Conservation (phyloP, 2,888 invertebrate genomes). For the Norana najaformis region DNA sequence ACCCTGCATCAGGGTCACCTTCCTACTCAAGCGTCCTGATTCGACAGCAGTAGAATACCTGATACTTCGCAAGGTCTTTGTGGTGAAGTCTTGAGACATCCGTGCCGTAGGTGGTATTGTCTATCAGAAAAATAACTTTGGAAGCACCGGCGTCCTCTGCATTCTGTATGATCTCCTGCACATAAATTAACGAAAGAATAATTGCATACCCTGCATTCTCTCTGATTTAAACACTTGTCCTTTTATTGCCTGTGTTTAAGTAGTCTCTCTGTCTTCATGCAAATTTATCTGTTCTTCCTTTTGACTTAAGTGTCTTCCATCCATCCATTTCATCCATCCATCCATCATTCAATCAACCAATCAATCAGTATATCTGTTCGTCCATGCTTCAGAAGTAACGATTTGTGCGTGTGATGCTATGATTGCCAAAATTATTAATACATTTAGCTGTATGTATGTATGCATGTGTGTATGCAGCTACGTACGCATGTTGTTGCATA, state of each 20-base stretch:
- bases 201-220: not conserved
- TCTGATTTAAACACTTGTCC: not conserved
- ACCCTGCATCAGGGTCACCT: not conserved
- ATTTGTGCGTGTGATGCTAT: too few species aligned
- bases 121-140: conserved; percentile 51
- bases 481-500: not conserved
- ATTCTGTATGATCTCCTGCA: conserved; percentile 55
- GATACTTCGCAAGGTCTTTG: conserved; percentile 36
- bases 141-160: conserved; percentile 56
- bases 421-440: too few species aligned
- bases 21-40: not conserved
- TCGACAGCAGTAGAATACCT: conserved; percentile 17
- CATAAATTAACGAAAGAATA: not conserved
- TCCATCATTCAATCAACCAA: too few species aligned
- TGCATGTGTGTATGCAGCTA: too few species aligned
- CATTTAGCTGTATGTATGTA: too few species aligned
- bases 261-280: too few species aligned
- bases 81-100: conserved; percentile 45
- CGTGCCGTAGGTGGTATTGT: conserved; percentile 48
- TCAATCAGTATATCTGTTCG: too few species aligned
- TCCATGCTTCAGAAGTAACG: too few species aligned
- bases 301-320: too few species aligned
- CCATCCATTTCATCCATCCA: too few species aligned
- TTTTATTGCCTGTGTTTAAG: not conserved
- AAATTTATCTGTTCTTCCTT: too few species aligned